Base-by-base conservation (phyloP, 2,797 vertebrate species). In the Chelon auratus region DNA sequence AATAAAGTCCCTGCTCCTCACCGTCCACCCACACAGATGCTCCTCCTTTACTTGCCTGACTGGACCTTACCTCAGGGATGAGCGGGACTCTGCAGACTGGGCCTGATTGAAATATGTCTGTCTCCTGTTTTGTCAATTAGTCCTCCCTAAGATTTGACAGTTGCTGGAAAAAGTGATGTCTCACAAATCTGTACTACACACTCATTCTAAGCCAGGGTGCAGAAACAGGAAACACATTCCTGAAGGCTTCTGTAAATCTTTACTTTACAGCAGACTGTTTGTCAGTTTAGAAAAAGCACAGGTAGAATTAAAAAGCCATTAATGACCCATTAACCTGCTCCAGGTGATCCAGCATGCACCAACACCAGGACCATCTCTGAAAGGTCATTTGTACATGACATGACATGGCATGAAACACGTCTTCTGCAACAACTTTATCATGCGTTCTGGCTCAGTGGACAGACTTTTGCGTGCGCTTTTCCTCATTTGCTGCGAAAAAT, bases 61-160 rank as follows among this genome's bases (percentile, higher is more conserved):
- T 39, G 24, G 26, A 30, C 40, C 17, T n/a, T 7, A 0, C 15
- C 53, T 67, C 63, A 47, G 33, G 51, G 36, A 40, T 9, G 24
- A 22, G n/a, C 50, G 43, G 72, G 57, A 26, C 26, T 48, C 14
- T 55, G 43, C n/a, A 68, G 64, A 36, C 30, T 55, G 53, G 9
- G 3, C 3, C 6, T n/a, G 9, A 55, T n/a, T 36, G 14, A 36
- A 36, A 10, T 54, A 2, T 15, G 15, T 30, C 30, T 11, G 14
- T 55, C 15, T n/a, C 26, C 24, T 36, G 30, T n/a, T 15, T 33
- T 33, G 1, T 33, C 30, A 33, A 33, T 33, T 33, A 33, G 30
- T 26, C 24, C 24, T 22, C 30, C 30, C 30, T 30, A 30, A 30
- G 30, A 30, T 30, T 30, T 30, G 30, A 30, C 30, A 4, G 30